Percentiles rank a stretch among this genome's conserved stretches.
Conservation (phyloP, 2,113 vertebrate genomes). For the Irena cyanogastra region DNA sequence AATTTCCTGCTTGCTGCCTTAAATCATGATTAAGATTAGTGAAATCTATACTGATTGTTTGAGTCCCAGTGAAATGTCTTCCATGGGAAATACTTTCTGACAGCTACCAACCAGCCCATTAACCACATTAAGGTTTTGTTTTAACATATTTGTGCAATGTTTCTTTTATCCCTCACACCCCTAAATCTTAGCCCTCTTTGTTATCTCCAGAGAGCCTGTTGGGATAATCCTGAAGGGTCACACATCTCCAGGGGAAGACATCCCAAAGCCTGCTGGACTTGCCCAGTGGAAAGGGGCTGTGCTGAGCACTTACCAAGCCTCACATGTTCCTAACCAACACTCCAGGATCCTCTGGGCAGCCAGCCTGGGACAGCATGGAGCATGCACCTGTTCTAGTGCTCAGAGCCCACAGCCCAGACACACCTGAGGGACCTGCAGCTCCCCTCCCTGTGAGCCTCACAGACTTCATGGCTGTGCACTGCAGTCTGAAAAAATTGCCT, state of each 20-base stretch:
- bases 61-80: background rate
- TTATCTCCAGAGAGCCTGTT: background rate
- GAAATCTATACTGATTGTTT: background rate
- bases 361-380: background rate
- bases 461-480: background rate
- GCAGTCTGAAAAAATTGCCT: background rate
- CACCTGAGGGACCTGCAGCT: background rate
- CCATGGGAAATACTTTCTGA: background rate
- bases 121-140: background rate
- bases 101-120: background rate
- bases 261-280: background rate
- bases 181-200: background rate
- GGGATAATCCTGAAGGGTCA: background rate
- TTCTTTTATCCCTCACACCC: background rate
- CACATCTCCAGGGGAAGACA: background rate
- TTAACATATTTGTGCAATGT: background rate
- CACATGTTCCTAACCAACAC: fast-evolving
- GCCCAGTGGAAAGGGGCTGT: background rate
- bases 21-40: slow-evolving; percentile 21
- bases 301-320: background rate
- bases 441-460: background rate
- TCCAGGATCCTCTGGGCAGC: background rate
- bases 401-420: background rate
- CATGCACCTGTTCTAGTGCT: fast-evolving
- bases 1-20: slow-evolving; percentile 20